A percentile compares a stretch with the other conserved stretches of the same genome.
Evolutionary conservation across 2,797 vertebrate species (phyloP).

Genomic region (Hippocampus kuda): DNA sequence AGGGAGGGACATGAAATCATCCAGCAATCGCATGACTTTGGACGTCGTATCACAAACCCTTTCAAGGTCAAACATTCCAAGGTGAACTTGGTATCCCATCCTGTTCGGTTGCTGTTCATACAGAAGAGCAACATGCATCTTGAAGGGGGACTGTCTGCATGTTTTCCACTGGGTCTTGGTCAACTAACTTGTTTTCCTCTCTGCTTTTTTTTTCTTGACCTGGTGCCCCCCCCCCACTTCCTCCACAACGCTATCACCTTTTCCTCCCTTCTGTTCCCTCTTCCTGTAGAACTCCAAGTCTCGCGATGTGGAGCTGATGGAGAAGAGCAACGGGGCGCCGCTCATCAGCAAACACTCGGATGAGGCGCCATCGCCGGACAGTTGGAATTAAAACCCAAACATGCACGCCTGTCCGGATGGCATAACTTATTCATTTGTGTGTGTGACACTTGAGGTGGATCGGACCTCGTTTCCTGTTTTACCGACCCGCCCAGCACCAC

Average conservation of each 20-base stretch:
- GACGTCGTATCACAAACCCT: too few relatives aligned
- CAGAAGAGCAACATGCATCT: background rate
- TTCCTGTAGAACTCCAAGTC: constrained; percentile 36
- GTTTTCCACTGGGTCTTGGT: background rate
- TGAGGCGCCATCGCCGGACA: constrained; percentile 8
- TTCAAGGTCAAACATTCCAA: background rate
- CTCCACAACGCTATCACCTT: background rate
- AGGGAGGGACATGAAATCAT: too few relatives aligned
- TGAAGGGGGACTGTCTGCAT: background rate
- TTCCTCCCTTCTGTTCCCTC: constrained; percentile 15
- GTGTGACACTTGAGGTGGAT: background rate
- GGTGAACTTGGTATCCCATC: background rate
- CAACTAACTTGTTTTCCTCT: constrained; percentile 1
- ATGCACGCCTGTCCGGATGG: background rate
- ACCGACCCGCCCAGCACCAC: background rate
- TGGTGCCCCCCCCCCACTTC: background rate
- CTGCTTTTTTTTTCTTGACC: background rate
- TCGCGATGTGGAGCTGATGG: background rate
- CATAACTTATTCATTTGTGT: background rate
- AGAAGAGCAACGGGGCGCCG: constrained; percentile 34
- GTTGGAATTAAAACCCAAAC: constrained; percentile 11
- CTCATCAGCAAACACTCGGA: constrained; percentile 17
- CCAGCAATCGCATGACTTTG: too few relatives aligned
- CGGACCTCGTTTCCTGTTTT: background rate
- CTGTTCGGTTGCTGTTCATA: background rate